Percentiles rank a stretch among this genome's conserved stretches.
Conservation (phyloP, 2,113 vertebrate species). For the Nibea coibor region DNA sequence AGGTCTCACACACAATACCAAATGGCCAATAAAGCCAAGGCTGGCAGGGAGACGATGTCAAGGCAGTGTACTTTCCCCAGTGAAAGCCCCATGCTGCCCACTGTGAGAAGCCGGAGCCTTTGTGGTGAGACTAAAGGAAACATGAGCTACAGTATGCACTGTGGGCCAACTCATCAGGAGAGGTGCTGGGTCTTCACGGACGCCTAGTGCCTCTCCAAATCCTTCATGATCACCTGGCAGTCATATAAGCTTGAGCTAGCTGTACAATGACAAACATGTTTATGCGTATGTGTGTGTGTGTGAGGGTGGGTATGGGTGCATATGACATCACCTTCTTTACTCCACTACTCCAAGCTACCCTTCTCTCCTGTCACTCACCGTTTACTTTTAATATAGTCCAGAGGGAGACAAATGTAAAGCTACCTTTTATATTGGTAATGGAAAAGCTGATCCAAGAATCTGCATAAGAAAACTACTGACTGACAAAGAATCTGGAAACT, state of each 20-base stretch:
- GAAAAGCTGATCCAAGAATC: constrained; percentile 57
- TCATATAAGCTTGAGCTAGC: constrained; percentile 9
- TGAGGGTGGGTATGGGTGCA: constrained; percentile 5
- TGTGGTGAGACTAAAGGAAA: constrained; percentile 57
- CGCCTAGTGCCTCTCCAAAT: constrained; percentile 54
- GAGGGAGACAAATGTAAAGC: constrained; percentile 39
- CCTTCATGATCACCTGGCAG: constrained; percentile 63
- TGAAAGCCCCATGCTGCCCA: constrained; percentile 49
- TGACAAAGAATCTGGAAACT: constrained; percentile 19
- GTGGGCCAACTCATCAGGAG: constrained; percentile 60
- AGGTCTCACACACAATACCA: constrained; percentile 26
- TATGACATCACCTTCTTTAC: constrained; percentile 58
- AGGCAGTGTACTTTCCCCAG: constrained; percentile 35
- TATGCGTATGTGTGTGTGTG: not conserved
- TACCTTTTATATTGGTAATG: constrained; percentile 58
- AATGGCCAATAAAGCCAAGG: constrained; percentile 27
- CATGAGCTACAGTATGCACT: constrained; percentile 29
- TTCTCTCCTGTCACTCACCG: constrained; percentile 51
- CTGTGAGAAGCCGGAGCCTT: constrained; percentile 40
- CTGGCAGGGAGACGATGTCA: constrained; percentile 44
- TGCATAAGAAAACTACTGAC: constrained; percentile 48
- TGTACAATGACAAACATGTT: constrained; percentile 34
- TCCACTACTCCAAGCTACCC: constrained; percentile 22
- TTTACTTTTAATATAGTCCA: constrained; percentile 37
- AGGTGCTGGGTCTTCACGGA: constrained; percentile 52